These are phyloP conservation scores for Drosophila ananassae DNA, from an alignment of 1,140 invertebrate species.

Conservation along the genomic window DNA sequence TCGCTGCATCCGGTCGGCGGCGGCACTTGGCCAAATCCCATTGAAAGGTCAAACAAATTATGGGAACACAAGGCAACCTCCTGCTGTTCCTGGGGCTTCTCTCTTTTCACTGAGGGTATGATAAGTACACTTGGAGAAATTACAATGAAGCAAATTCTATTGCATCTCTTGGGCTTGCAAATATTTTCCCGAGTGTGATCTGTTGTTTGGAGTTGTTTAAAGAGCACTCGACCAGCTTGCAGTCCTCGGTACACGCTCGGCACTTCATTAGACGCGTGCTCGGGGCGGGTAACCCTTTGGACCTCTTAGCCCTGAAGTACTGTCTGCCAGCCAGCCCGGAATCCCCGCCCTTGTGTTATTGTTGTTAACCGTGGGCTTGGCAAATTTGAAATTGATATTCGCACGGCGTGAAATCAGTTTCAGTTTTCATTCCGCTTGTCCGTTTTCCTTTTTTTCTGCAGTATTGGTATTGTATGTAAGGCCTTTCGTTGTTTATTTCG, in stretches of 20 bases:
- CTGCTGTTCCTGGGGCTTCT: constrained; percentile 28
- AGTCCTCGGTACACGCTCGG: constrained; percentile 47
- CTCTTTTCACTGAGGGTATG: neutral
- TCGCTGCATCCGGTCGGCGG: constrained; percentile 37
- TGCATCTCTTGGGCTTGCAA: neutral
- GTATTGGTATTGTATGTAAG: neutral
- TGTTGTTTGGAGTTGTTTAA: constrained; percentile 9
- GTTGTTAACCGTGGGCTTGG: constrained; percentile 44
- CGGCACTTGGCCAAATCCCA: constrained; percentile 57
- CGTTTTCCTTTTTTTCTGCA: constrained; percentile 43
- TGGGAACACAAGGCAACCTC: constrained; percentile 40
- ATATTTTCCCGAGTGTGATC: constrained; percentile 13
- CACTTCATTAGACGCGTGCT: constrained; percentile 79
- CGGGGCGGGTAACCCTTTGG: constrained; percentile 25
- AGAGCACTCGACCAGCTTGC: constrained; percentile 47
- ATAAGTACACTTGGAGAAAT: neutral
- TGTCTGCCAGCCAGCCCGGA: constrained; percentile 13
- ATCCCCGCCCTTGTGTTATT: constrained; percentile 25
- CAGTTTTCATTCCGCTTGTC: constrained; percentile 57
- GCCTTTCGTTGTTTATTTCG: constrained; percentile 40
- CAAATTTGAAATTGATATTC: constrained; percentile 83
- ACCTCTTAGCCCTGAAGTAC: constrained; percentile 9
- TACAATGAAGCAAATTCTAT: too few relatives aligned
- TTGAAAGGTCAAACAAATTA: constrained; percentile 78
- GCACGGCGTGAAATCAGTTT: constrained; percentile 77